Evolutionary conservation across 2,113 vertebrate genomes (phyloP).

Genomic region (Hassar affinis): DNA sequence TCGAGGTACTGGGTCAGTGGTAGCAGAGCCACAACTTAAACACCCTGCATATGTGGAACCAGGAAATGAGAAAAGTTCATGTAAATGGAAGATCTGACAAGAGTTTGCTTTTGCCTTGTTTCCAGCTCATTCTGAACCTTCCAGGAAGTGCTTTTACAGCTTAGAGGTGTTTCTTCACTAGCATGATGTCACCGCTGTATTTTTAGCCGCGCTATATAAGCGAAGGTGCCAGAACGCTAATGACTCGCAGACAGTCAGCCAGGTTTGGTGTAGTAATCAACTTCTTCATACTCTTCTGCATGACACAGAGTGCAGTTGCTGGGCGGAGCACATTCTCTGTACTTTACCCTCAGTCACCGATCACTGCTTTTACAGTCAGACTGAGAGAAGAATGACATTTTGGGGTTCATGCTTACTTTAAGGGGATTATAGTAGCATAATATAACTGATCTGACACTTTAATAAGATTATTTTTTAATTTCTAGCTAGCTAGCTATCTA

Average conservation of each 20-base stretch:
- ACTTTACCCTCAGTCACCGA: neutral
- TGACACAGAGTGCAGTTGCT: neutral
- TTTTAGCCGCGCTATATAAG: slow-evolving; percentile 63
- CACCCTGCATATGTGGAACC: neutral
- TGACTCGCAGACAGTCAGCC: slow-evolving; percentile 13
- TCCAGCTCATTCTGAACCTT: neutral
- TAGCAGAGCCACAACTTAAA: neutral
- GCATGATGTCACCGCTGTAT: slow-evolving; percentile 55
- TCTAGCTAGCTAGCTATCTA: neutral
- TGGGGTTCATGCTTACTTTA: neutral
- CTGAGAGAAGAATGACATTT: neutral
- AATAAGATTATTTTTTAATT: too few relatives aligned
- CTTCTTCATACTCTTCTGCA: neutral
- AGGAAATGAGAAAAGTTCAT: slow-evolving; percentile 16
- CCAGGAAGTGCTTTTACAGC: slow-evolving; percentile 37
- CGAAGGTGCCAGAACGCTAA: slow-evolving; percentile 43
- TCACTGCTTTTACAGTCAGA: neutral
- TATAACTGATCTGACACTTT: neutral
- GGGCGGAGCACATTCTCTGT: neutral
- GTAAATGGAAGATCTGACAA: neutral
- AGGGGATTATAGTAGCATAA: neutral
- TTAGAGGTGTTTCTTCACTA: slow-evolving; percentile 28
- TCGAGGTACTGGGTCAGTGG: neutral
- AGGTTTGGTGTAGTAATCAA: neutral
- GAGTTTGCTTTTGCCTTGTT: neutral